Evolutionary conservation across 2,888 invertebrate species (phyloP), one percentile per base, ranked within the genome.

Genomic region (Parthenolecanium corni): DNA sequence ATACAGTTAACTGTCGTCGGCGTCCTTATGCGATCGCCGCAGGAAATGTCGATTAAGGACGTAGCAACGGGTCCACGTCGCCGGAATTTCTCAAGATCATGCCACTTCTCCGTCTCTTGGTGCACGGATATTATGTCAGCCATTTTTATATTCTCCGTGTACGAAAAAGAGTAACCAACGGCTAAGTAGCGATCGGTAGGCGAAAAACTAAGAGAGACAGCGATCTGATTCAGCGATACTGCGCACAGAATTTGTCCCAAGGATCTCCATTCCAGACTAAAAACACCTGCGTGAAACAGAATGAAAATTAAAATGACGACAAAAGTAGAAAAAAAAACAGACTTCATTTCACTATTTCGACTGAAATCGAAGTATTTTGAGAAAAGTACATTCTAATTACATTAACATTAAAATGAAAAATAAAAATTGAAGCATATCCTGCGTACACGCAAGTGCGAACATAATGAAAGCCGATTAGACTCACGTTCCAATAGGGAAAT

Each of bases 201-300:
- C n/a, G 89, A 89, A 67, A 91, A 76, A 66, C 88, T 87, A 44
- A 90, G 84, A 1, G 89, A 89, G 53, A 90, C 86, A 1, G 87
- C 89, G 72, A 84, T 84, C 70, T 86, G 85, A 70, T 85, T 85
- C 67, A 85, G 79, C 71, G 80, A 80, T 5, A 83, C 85, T n/a
- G 84, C 84, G 74, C 84, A 87, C 62, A 90, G 77, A 72, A 85
- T 85, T 71, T 86, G 82, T 0, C 89, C 89, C 47, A 88, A 75
- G 0, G 82, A 81, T 67, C 80, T 79, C 80, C 85, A 83, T 71
- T 83, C 80, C 68, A 90, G 75, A 67, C 89, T 90, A 74, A 86
- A 89, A 24, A 90, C 82, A 57, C 86, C 87, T 83, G 71, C 2
- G 67, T 68, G 67, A n/a, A n/a, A n/a, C n/a, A n/a, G n/a, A n/a